phyloP scores from a whole-genome alignment of 2,888 invertebrate genomes.

The Drosophila suboccidentalis region DNA sequence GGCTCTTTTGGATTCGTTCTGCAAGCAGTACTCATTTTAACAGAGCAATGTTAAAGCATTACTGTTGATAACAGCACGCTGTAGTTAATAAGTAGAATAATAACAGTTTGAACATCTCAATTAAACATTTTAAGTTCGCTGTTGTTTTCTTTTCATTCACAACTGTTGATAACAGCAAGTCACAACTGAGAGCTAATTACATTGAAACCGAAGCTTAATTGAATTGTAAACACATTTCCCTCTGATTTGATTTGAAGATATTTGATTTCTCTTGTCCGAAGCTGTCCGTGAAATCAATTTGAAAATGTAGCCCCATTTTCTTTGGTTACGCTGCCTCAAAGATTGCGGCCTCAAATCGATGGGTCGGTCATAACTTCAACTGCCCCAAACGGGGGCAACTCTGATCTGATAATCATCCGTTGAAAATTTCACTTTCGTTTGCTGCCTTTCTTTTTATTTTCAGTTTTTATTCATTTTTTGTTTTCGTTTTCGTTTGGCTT shows the following conservation, averaged over 20 bases:
- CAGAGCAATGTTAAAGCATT: not conserved
- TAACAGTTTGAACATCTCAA: not conserved
- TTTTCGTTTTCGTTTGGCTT: conserved; percentile 20
- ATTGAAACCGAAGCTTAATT: not conserved
- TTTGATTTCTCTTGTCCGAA: conserved; percentile 16
- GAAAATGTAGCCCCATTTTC: not conserved
- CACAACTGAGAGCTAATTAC: not conserved
- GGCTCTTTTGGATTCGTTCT: not conserved
- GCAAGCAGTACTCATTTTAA: not conserved
- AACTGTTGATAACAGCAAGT: not conserved
- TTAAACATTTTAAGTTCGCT: not conserved
- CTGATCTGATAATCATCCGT: conserved; percentile 8
- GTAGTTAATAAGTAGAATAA: not conserved
- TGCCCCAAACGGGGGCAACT: conserved; percentile 19
- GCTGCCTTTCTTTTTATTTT: conserved; percentile 38
- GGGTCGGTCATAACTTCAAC: conserved; percentile 1
- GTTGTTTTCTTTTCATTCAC: not conserved
- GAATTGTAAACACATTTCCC: conserved; percentile 10
- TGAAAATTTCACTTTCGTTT: conserved; percentile 72
- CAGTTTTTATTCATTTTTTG: conserved; percentile 41
- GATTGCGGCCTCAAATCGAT: conserved; percentile 6
- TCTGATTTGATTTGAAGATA: not conserved
- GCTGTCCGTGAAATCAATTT: conserved; percentile 22
- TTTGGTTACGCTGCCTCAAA: conserved; percentile 5
- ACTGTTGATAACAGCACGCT: not conserved